These are phyloP conservation scores for Stomatorhinus walkeri DNA, from an alignment of 2,797 vertebrate genomes.

Conservation along the genomic window DNA sequence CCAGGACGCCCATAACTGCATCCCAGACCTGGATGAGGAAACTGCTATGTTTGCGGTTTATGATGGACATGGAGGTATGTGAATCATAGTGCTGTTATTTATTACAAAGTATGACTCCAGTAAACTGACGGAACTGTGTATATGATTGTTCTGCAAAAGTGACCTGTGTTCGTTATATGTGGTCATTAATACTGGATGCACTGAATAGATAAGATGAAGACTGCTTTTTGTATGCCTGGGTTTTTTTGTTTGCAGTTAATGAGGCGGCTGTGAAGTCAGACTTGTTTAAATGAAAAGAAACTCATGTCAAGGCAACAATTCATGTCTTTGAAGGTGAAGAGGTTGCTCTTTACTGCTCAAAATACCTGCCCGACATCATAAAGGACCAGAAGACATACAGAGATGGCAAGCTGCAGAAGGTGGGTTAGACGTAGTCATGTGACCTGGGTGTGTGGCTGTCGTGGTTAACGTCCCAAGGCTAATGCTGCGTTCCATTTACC, in stretches of 20 bases:
- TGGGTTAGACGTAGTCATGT: conserved; percentile 35
- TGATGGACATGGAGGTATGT: conserved; percentile 91
- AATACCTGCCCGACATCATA: conserved; percentile 92
- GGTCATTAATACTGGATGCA: background rate
- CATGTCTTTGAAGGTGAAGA: conserved; percentile 76
- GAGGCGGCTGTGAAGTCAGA: background rate
- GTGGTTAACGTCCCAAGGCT: background rate
- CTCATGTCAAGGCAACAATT: background rate
- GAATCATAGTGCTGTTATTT: background rate
- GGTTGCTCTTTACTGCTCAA: conserved; percentile 95
- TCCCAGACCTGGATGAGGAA: conserved; percentile 85
- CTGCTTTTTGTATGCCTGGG: background rate
- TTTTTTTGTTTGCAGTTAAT: background rate
- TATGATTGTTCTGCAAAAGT: background rate
- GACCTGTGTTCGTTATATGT: background rate
- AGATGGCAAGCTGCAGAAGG: conserved; percentile 96
- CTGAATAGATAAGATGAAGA: background rate
- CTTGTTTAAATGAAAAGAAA: background rate
- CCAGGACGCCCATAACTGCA: conserved; percentile 96
- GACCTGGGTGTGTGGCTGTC: background rate
- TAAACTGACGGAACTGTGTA: background rate
- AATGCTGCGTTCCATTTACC: background rate
- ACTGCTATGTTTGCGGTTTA: conserved; percentile 97
- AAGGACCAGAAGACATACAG: conserved; percentile 94
- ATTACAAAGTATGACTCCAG: background rate